Percentiles rank a stretch among this genome's conserved stretches.
Conservation (phyloP, 2,888 invertebrate genomes). For the Amblyjoppa fuscipennis region DNA sequence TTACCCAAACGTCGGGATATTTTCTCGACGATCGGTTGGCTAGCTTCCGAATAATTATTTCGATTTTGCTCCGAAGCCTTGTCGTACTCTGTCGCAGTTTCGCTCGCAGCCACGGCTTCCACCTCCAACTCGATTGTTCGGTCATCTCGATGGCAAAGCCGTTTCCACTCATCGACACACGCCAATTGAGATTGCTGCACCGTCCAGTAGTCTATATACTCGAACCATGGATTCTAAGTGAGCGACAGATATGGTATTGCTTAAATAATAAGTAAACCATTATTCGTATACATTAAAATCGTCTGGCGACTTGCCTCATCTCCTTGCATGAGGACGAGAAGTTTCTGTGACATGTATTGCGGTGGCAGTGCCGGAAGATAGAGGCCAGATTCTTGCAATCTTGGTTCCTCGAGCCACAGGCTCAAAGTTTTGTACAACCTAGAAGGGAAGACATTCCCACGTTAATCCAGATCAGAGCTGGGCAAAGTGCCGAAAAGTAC, state of each 20-base stretch:
- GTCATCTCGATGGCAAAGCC: slow-evolving; percentile 85
- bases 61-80: slow-evolving; percentile 9
- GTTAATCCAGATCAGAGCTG: background rate
- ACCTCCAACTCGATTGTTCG: slow-evolving; percentile 18
- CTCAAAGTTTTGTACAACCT: slow-evolving; percentile 89
- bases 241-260: background rate
- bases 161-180: slow-evolving; percentile 87
- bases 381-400: slow-evolving; percentile 89
- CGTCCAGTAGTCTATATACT: slow-evolving; percentile 88
- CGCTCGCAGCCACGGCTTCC: slow-evolving; percentile 70
- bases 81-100: background rate
- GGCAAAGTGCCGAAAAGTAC: background rate
- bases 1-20: slow-evolving; percentile 88
- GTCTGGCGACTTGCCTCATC: slow-evolving; percentile 85
- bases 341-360: slow-evolving; percentile 89
- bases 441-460: background rate
- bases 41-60: slow-evolving; percentile 23
- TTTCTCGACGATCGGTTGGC: slow-evolving; percentile 86
- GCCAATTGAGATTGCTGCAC: slow-evolving; percentile 87
- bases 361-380: slow-evolving; percentile 90
- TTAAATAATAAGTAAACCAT: background rate
- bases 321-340: slow-evolving; percentile 88
- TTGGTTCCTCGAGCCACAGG: slow-evolving; percentile 93
- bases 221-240: slow-evolving; percentile 88
- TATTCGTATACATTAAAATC: background rate